Percentiles rank a stretch among this genome's conserved stretches.
These are phyloP conservation scores for Glyptemys insculpta DNA, from an alignment of 2,797 vertebrate genomes.

Conservation along the genomic window DNA sequence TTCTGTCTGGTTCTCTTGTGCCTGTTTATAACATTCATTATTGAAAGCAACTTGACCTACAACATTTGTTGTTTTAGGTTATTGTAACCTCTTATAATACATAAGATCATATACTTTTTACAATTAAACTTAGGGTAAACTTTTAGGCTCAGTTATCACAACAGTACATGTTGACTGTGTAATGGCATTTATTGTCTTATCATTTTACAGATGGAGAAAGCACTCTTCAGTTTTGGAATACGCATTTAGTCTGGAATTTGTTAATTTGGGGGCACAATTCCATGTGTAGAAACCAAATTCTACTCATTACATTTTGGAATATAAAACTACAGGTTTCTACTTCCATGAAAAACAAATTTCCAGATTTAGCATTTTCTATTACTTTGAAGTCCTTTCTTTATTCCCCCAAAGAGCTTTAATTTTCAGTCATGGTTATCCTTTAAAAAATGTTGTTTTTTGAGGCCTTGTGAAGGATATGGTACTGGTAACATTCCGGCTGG, in stretches of 20 bases:
- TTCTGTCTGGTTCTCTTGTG: not conserved
- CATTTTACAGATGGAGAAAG: slow-evolving; percentile 1
- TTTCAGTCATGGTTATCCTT: slow-evolving; percentile 64
- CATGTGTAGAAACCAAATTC: slow-evolving; percentile 66
- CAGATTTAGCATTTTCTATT: slow-evolving; percentile 68
- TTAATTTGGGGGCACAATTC: slow-evolving; percentile 65
- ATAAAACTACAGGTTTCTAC: slow-evolving; percentile 54
- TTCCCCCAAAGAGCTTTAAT: slow-evolving; percentile 66
- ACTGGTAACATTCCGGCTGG: slow-evolving; percentile 53
- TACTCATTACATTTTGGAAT: slow-evolving; percentile 64
- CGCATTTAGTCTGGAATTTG: slow-evolving; percentile 63
- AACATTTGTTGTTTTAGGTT: not conserved
- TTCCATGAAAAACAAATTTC: slow-evolving; percentile 75
- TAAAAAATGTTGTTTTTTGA: slow-evolving; percentile 71
- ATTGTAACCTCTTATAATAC: not conserved
- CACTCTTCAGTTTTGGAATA: slow-evolving; percentile 51
- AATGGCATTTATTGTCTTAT: not conserved
- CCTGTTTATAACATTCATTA: not conserved
- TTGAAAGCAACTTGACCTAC: not conserved
- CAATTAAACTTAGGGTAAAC: not conserved
- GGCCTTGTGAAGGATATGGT: slow-evolving; percentile 60
- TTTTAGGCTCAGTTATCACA: not conserved
- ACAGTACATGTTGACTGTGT: not conserved
- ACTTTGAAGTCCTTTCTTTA: slow-evolving; percentile 74
- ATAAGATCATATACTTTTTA: not conserved